Evolutionary conservation across 2,797 vertebrate species (phyloP).

Genomic region (Tangara arthus): DNA sequence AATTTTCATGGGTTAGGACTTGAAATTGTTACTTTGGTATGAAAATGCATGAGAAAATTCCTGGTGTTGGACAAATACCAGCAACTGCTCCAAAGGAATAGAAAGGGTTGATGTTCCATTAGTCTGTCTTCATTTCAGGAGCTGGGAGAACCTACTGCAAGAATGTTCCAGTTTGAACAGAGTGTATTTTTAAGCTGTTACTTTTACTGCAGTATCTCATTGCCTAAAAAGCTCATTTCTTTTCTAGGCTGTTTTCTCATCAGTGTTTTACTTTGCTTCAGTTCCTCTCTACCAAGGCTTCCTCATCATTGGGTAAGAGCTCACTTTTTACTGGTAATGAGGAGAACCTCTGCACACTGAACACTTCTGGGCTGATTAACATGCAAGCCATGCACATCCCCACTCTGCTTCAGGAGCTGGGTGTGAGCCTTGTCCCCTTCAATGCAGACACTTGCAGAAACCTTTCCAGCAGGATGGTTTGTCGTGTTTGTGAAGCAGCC

Average conservation of each 20-base stretch:
- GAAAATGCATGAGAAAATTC: not conserved
- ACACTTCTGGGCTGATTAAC: not conserved
- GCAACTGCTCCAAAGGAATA: not conserved
- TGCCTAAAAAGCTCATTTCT: not conserved
- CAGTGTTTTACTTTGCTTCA: slow-evolving; percentile 96
- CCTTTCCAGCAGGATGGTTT: not conserved
- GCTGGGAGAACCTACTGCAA: not conserved
- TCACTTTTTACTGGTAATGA: not conserved
- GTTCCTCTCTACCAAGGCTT: slow-evolving; percentile 98
- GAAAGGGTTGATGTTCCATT: not conserved
- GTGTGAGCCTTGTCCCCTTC: not conserved
- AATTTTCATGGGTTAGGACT: not conserved
- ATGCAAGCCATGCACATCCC: not conserved
- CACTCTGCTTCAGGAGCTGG: not conserved
- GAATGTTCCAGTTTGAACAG: not conserved
- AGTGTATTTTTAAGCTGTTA: not conserved
- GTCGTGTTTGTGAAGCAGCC: not conserved
- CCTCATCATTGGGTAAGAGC: slow-evolving; percentile 92
- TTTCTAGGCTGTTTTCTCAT: slow-evolving; percentile 92
- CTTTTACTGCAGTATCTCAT: not conserved
- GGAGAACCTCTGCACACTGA: not conserved
- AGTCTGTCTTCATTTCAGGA: not conserved
- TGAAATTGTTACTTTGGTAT: not conserved
- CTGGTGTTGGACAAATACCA: not conserved
- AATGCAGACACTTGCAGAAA: not conserved